These are phyloP conservation scores for Madoqua kirkii DNA, from an alignment of 2,113 vertebrate species.

Conservation along the genomic window DNA sequence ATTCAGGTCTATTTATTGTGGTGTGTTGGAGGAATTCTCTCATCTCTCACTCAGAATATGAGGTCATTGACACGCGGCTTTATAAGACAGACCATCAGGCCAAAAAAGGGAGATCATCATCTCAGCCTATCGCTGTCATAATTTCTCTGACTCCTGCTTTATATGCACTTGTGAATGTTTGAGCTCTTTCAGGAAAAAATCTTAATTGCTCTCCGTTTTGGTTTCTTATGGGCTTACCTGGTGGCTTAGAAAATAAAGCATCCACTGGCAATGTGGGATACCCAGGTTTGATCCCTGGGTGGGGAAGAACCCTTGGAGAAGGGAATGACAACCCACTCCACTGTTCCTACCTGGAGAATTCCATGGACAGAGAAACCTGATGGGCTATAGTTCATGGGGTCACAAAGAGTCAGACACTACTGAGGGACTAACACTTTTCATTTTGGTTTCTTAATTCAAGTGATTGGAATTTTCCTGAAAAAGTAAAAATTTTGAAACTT, in stretches of 20 bases:
- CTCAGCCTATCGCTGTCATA: rapidly evolving
- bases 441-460: not conserved
- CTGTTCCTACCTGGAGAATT: not conserved
- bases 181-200: not conserved
- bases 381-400: not conserved
- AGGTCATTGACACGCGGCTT: not conserved
- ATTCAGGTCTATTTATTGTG: not conserved
- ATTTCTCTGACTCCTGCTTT: not conserved
- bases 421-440: not conserved
- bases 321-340: not conserved
- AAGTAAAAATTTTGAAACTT: slow-evolving; percentile 11
- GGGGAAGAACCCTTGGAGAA: not conserved
- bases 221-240: not conserved
- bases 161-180: not conserved
- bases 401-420: rapidly evolving
- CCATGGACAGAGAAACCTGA: not conserved
- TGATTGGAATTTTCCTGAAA: not conserved
- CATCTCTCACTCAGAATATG: not conserved
- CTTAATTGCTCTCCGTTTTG: not conserved
- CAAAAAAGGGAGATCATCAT: not conserved
- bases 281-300: not conserved
- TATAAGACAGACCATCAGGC: not conserved
- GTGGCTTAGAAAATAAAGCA: not conserved
- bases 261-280: not conserved
- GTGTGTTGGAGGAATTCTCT: not conserved